Base-by-base conservation (phyloP, 1,140 invertebrate genomes). In the Drosophila ohnishii region DNA sequence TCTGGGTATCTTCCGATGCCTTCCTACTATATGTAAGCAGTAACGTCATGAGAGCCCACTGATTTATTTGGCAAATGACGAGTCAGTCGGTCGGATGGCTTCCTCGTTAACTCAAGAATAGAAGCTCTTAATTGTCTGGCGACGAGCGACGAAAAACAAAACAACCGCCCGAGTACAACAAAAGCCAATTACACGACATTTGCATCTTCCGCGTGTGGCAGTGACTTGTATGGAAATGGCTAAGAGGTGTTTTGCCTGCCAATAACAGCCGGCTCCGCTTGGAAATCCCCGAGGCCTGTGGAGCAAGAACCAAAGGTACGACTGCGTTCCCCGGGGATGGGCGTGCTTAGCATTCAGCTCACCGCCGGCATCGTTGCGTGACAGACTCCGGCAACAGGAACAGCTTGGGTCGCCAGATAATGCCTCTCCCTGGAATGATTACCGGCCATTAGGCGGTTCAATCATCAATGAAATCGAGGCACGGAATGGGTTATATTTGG, bases 381-480 rank as follows among this genome's bases (percentile, higher is more conserved):
- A 65, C 75, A 72, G 47, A 58, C 40, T 48, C 42, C 32, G 40
- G 51, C n/a, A 22, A 37, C 45, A 56, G 57, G 40, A 47, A 44
- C 51, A 53, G 25, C 48, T 78, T 59, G 30, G 44, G 6, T 32
- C 40, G 56, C 51, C 35, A 37, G 44, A 44, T 72, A 67, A 58
- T 71, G 82, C 61, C 58, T 71, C 48, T 80, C 67, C 79, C 60
- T 81, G 50, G 53, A 56, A 60, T 78, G 70, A 82, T 85, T 82
- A 67, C 65, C 60, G 66, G 34, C 72, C 61, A 86, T 85, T 87
- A 87, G 47, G 39, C 44, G 61, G 50, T 32, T 78, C 74, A 85
- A 81, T 81, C 82, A 82, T 75, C 64, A 75, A 75, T 85, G 51
- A 78, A 78, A 63, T 78, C 16, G 53, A 55, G 32, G 28, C 75